phyloP scores from a whole-genome alignment of 2,888 invertebrate genomes.

The Rhagium mordax region DNA sequence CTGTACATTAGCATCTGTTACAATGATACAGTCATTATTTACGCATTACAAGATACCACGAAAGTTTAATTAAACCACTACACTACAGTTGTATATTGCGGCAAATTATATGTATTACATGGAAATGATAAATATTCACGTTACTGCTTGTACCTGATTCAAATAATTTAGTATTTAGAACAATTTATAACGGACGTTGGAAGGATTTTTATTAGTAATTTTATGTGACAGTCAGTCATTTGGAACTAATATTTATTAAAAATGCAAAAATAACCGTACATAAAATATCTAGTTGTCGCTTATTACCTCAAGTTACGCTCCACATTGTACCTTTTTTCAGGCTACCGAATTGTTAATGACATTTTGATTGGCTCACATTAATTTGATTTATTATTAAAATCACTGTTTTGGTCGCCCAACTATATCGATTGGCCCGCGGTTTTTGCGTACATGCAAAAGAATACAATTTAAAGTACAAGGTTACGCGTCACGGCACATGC shows the following conservation, averaged over 20 bases:
- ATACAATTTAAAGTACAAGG: slow-evolving; percentile 21
- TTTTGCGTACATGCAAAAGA: slow-evolving; percentile 12
- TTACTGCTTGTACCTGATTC: slow-evolving; percentile 32
- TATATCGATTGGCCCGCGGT: background rate
- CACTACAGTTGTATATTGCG: background rate
- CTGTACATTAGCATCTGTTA: slow-evolving; percentile 4
- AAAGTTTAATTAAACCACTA: slow-evolving; percentile 10
- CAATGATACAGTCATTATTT: slow-evolving; percentile 8
- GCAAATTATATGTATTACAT: slow-evolving; percentile 18
- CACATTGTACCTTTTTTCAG: slow-evolving; percentile 7
- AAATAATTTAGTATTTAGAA: slow-evolving; percentile 37
- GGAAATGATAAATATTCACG: slow-evolving; percentile 17
- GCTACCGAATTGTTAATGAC: slow-evolving; percentile 14
- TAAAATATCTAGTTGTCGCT: slow-evolving; percentile 9
- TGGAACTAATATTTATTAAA: slow-evolving; percentile 43
- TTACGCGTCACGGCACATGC: slow-evolving; percentile 1
- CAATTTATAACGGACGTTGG: slow-evolving; percentile 38
- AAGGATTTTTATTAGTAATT: slow-evolving; percentile 33
- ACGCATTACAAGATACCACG: slow-evolving; percentile 6
- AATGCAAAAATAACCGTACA: slow-evolving; percentile 31
- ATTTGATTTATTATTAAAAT: slow-evolving; percentile 24
- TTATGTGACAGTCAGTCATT: slow-evolving; percentile 37
- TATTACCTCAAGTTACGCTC: slow-evolving; percentile 12
- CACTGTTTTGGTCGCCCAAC: background rate
- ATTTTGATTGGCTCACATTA: slow-evolving; percentile 22